Percentiles rank a stretch among this genome's conserved stretches.
Conservation (phyloP, 2,113 vertebrate species). For the Loxodonta africana region DNA sequence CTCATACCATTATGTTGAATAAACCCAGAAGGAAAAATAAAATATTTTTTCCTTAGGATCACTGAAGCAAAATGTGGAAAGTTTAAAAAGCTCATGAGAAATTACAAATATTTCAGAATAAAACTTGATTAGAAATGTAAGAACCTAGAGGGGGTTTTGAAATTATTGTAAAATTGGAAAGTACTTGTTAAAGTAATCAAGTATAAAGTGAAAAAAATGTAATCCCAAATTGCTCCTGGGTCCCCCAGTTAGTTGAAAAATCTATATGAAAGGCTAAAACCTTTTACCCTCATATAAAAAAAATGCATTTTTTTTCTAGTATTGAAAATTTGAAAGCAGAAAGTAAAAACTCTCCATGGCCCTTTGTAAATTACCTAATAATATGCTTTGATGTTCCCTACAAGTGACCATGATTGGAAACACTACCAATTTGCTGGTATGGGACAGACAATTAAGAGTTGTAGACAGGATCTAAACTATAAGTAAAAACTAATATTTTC, state of each 20-base stretch:
- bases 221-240: neutral
- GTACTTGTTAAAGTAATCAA: slow-evolving; percentile 19
- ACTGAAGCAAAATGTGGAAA: neutral
- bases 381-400: neutral
- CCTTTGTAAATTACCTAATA: neutral
- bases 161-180: neutral
- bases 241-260: neutral
- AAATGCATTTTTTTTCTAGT: neutral
- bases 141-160: neutral
- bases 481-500: neutral
- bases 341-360: neutral
- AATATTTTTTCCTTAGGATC: neutral
- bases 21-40: neutral
- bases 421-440: neutral
- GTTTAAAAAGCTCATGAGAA: neutral
- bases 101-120: slow-evolving; percentile 14
- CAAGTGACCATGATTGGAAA: neutral
- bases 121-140: slow-evolving; percentile 27
- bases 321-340: neutral
- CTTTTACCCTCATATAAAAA: neutral
- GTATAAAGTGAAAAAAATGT: neutral
- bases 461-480: neutral
- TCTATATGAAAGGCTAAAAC: neutral
- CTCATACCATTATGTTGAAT: neutral
- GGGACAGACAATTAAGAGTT: neutral